phyloP scores from a whole-genome alignment of 2,797 vertebrate genomes.

The Melanotaenia nigrans region DNA sequence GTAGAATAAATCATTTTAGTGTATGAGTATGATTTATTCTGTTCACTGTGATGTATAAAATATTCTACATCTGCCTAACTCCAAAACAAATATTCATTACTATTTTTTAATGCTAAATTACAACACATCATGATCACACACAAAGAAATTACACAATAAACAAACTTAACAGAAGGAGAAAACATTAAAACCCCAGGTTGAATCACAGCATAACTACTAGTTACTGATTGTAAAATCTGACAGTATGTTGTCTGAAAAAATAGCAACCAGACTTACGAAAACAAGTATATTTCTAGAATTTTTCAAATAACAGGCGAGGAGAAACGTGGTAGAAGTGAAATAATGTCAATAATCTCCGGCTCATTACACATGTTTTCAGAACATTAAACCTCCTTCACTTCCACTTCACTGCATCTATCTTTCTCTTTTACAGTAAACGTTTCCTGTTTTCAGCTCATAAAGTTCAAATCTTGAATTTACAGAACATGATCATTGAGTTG shows the following conservation, averaged over 20 bases:
- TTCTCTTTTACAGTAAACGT: slow-evolving; percentile 16
- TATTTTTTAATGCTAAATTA: too few species aligned
- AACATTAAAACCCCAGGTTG: not conserved
- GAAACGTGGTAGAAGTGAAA: slow-evolving; percentile 20
- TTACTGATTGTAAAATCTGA: not conserved
- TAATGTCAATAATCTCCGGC: slow-evolving; percentile 5
- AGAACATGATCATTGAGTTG: not conserved
- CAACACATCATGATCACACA: not conserved
- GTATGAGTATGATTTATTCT: too few species aligned
- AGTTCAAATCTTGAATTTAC: not conserved
- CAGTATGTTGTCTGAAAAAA: not conserved
- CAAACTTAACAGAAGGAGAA: not conserved
- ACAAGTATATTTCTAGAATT: not conserved
- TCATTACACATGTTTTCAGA: slow-evolving; percentile 42
- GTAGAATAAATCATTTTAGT: not conserved
- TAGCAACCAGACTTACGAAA: not conserved
- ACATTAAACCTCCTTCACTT: slow-evolving; percentile 26
- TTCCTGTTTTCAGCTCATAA: slow-evolving; percentile 42
- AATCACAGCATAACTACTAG: not conserved
- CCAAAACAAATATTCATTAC: too few species aligned
- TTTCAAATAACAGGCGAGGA: not conserved
- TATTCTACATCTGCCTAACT: too few species aligned
- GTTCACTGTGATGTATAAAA: too few species aligned
- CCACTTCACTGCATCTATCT: not conserved
- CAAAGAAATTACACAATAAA: not conserved